phyloP scores from a whole-genome alignment of 2,888 invertebrate genomes.

The Tetanocera ferruginea region DNA sequence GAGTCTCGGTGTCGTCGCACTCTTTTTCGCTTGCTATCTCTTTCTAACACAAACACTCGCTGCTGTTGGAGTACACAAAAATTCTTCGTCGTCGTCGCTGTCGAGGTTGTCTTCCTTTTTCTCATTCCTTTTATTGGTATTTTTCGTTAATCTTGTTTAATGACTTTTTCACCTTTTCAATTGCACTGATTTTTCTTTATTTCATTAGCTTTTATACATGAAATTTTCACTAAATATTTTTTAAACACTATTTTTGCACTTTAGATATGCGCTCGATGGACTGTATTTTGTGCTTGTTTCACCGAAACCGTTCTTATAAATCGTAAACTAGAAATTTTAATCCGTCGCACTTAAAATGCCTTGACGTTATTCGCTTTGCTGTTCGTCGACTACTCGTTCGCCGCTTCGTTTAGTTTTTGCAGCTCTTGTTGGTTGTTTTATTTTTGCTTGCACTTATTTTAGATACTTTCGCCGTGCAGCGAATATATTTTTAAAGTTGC shows the following conservation, averaged over 20 bases:
- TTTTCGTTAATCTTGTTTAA: slow-evolving; percentile 46
- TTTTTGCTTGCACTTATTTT: background rate
- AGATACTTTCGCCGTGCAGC: slow-evolving; percentile 13
- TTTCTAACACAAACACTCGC: slow-evolving; percentile 15
- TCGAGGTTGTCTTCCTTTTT: slow-evolving; percentile 27
- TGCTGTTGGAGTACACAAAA: slow-evolving; percentile 40
- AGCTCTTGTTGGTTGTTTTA: background rate
- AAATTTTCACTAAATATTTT: slow-evolving; percentile 15
- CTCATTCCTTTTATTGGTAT: slow-evolving; percentile 31
- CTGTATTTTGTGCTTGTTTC: slow-evolving; percentile 4
- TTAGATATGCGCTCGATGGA: background rate
- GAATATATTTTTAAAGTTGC: background rate
- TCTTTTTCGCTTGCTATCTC: slow-evolving; percentile 34
- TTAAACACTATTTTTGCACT: background rate
- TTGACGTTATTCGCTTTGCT: slow-evolving; percentile 7
- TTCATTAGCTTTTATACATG: slow-evolving; percentile 26
- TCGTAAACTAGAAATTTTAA: slow-evolving; percentile 11
- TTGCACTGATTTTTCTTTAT: slow-evolving; percentile 32
- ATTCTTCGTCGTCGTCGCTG: slow-evolving; percentile 51
- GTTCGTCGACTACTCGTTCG: slow-evolving; percentile 23
- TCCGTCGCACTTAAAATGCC: background rate
- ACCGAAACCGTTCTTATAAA: background rate
- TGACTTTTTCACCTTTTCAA: slow-evolving; percentile 58
- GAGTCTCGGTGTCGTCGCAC: slow-evolving; percentile 23
- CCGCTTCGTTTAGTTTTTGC: slow-evolving; percentile 21